Percentiles rank a stretch among this genome's conserved stretches.
Conservation (phyloP, 2,113 vertebrate species). For the Calcarius ornatus region DNA sequence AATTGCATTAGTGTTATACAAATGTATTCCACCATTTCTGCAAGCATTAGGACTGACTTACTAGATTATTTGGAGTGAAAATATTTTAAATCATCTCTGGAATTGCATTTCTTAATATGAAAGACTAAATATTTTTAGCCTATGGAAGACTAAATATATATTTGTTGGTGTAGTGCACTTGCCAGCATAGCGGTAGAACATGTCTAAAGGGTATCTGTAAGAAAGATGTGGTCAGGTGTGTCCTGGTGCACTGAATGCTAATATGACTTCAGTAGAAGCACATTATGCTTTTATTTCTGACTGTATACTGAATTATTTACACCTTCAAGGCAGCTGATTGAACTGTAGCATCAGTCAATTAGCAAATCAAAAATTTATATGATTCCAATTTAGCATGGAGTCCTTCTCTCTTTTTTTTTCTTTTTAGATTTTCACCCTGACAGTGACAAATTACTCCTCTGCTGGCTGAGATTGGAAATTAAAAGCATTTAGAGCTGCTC, state of each 20-base stretch:
- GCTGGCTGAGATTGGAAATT: slow-evolving; percentile 99
- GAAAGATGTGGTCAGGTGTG: slow-evolving; percentile 67
- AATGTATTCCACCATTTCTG: background rate
- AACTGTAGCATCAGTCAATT: slow-evolving; percentile 99
- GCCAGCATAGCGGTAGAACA: slow-evolving; percentile 44
- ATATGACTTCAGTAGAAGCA: slow-evolving; percentile 57
- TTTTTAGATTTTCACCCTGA: slow-evolving; percentile 98
- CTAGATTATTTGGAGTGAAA: slow-evolving; percentile 7
- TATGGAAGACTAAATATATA: slow-evolving; percentile 20
- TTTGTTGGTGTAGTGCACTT: slow-evolving; percentile 31
- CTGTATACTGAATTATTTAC: slow-evolving; percentile 96
- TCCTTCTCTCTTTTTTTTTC: slow-evolving; percentile 86
- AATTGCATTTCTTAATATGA: background rate
- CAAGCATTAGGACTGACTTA: background rate
- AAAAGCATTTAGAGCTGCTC: slow-evolving; percentile 99
- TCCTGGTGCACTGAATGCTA: slow-evolving; percentile 63
- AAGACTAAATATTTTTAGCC: slow-evolving; percentile 12
- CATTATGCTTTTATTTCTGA: slow-evolving; percentile 81
- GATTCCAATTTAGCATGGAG: slow-evolving; percentile 97
- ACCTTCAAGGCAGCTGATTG: slow-evolving; percentile 95
- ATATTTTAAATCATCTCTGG: slow-evolving; percentile 45
- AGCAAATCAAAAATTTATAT: slow-evolving; percentile 99
- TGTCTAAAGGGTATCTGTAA: slow-evolving; percentile 56
- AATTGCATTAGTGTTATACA: slow-evolving; percentile 30
- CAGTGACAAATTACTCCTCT: slow-evolving; percentile 99